Conservation (phyloP, 2,797 vertebrate species). For the Pygocentrus nattereri region DNA sequence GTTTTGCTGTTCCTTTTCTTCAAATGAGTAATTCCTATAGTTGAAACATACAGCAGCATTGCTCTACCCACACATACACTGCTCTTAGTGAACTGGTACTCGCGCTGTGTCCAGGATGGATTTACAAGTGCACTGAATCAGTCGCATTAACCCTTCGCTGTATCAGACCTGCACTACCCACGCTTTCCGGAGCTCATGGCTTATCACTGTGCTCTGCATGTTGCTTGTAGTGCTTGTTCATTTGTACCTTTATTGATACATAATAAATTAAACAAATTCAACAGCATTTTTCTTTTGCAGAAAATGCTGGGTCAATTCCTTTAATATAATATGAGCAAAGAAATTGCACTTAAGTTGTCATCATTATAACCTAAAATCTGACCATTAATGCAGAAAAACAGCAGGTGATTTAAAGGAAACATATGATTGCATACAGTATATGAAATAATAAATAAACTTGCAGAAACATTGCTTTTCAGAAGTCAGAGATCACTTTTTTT, state of each 20-base stretch:
- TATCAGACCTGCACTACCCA: background rate
- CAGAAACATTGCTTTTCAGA: no score
- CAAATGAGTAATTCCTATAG: constrained; percentile 52
- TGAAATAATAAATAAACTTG: no score
- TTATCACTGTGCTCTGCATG: background rate
- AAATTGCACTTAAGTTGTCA: background rate
- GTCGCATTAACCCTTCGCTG: constrained; percentile 7
- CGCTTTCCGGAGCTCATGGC: background rate
- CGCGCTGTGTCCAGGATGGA: constrained; percentile 15
- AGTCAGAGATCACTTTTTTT: no score
- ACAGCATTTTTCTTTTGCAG: background rate
- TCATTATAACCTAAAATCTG: background rate
- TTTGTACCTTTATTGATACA: background rate
- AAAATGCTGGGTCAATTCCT: background rate
- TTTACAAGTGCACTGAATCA: constrained; percentile 13
- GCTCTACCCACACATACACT: constrained; percentile 10
- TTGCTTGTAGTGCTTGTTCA: background rate
- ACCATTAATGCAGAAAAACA: background rate
- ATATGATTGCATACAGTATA: background rate
- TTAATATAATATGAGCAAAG: background rate
- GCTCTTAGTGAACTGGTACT: constrained; percentile 7
- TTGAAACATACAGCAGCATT: constrained; percentile 15
- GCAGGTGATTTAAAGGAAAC: background rate
- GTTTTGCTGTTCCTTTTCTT: constrained; percentile 39
- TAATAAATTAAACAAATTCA: background rate